Conservation (phyloP, 2,888 invertebrate genomes). For the Anarsia innoxiella region DNA sequence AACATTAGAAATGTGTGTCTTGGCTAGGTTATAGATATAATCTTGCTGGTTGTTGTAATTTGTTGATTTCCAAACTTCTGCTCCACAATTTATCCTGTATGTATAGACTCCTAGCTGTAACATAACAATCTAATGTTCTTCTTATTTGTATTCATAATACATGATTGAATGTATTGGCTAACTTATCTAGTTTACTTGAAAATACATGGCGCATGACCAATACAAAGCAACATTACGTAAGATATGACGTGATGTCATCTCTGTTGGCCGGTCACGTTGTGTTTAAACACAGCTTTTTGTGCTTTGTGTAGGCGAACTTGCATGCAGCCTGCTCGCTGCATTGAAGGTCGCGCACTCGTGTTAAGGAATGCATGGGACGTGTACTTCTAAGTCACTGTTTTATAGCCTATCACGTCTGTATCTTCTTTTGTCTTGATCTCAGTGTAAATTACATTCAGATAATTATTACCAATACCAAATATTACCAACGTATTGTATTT, state of each 20-base stretch:
- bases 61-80: no score
- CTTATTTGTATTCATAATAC: no score
- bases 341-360: not conserved
- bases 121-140: no score
- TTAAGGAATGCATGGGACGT: not conserved
- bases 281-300: conserved; percentile 10
- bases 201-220: conserved; percentile 1
- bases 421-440: not conserved
- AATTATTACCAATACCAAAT: not conserved
- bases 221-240: conserved; percentile 13
- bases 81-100: no score
- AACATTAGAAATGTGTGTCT: no score
- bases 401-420: not conserved
- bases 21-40: no score
- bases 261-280: conserved; percentile 14
- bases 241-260: conserved; percentile 22
- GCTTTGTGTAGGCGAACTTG: conserved; percentile 11
- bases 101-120: no score
- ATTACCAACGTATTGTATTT: no score
- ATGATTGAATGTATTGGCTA: no score
- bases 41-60: no score
- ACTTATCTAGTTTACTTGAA: no score
- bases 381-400: not conserved
- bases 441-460: not conserved
- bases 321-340: not conserved